phyloP scores from a whole-genome alignment of 2,888 invertebrate species.

The Diploptera punctata region DNA sequence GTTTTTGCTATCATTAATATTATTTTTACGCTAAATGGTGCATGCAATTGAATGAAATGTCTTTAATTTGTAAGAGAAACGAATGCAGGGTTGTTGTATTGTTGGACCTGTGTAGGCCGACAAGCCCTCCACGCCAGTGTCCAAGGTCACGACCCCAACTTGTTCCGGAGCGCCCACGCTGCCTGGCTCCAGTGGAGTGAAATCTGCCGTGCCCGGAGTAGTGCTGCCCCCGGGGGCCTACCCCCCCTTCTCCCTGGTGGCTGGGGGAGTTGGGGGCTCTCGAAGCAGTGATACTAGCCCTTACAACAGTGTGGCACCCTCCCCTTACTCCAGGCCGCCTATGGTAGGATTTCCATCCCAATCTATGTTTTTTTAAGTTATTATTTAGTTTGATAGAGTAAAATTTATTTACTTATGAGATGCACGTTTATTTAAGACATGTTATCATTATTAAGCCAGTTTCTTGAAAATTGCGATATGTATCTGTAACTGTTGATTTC shows the following conservation, averaged over 20 bases:
- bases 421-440: too few relatives aligned
- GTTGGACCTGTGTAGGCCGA: slow-evolving; percentile 52
- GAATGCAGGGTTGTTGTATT: slow-evolving; percentile 12
- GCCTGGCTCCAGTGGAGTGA: slow-evolving; percentile 44
- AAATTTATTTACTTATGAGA: too few relatives aligned
- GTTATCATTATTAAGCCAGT: too few relatives aligned
- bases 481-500: too few relatives aligned
- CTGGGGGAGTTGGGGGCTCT: slow-evolving; percentile 41
- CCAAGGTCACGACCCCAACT: slow-evolving; percentile 59
- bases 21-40: too few relatives aligned
- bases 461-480: too few relatives aligned
- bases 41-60: too few relatives aligned
- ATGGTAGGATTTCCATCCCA: too few relatives aligned
- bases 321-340: slow-evolving; percentile 56
- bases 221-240: slow-evolving; percentile 48
- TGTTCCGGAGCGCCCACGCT: slow-evolving; percentile 47
- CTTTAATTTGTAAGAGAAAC: too few relatives aligned
- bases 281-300: slow-evolving; percentile 53
- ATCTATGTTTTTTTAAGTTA: too few relatives aligned
- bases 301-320: slow-evolving; percentile 54
- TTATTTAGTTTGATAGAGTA: too few relatives aligned
- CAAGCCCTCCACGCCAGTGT: slow-evolving; percentile 59
- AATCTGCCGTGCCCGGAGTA: slow-evolving; percentile 37
- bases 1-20: too few relatives aligned
- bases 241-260: slow-evolving; percentile 43